Evolutionary conservation across 2,888 invertebrate genomes (phyloP).

Genomic region (Beris morrisii): DNA sequence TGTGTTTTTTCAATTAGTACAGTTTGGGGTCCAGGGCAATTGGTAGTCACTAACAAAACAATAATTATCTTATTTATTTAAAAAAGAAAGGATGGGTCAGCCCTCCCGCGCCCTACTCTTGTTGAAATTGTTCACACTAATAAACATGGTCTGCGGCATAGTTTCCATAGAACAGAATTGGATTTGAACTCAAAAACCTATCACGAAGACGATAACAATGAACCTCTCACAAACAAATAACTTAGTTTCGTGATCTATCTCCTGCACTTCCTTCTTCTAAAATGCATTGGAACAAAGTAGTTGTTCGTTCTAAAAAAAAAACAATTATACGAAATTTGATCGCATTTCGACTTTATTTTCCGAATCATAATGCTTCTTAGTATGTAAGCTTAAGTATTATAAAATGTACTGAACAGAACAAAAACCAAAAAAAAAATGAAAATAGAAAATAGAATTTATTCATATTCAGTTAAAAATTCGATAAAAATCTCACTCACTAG

Average conservation of each 20-base stretch:
- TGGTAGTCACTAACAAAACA: too few species aligned
- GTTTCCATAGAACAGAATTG: neutral
- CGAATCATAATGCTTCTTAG: too few species aligned
- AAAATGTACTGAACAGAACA: neutral
- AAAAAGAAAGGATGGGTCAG: slow-evolving; percentile 33
- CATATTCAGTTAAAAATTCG: slow-evolving; percentile 26
- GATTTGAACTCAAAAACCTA: neutral
- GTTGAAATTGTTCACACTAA: neutral
- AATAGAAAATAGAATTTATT: too few species aligned
- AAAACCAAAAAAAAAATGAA: neutral
- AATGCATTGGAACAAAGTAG: slow-evolving; percentile 1
- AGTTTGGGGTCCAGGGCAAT: slow-evolving; percentile 7
- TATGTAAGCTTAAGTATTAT: slow-evolving; percentile 27
- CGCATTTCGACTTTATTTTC: neutral
- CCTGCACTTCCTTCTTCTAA: slow-evolving; percentile 6
- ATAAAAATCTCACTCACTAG: slow-evolving; percentile 44
- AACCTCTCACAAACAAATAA: neutral
- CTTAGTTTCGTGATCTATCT: slow-evolving; percentile 9
- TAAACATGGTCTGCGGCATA: neutral
- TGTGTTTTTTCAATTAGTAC: neutral
- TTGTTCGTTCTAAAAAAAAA: neutral
- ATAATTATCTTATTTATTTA: neutral
- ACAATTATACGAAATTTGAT: neutral
- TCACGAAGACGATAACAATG: neutral
- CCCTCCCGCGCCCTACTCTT: slow-evolving; percentile 41